Evolutionary conservation across 2,888 invertebrate genomes (phyloP).

Genomic region (Drosophila trichaetosa): DNA sequence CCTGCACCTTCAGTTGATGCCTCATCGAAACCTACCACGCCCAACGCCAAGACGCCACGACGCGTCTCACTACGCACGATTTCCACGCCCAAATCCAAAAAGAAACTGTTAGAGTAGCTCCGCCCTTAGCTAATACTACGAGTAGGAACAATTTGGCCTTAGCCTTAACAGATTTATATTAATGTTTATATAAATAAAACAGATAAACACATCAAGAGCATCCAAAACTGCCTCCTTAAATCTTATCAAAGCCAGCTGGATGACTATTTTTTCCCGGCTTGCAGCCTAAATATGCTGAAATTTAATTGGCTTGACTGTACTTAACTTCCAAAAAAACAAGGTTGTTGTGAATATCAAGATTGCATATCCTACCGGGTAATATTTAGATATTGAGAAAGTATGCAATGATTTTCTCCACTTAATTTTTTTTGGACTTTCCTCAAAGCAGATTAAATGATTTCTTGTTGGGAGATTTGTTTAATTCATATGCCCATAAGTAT

Average conservation of each 20-base stretch:
- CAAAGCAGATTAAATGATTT: not conserved
- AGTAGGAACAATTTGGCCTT: constrained; percentile 22
- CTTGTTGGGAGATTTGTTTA: not conserved
- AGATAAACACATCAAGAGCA: not conserved
- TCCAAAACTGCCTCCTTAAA: not conserved
- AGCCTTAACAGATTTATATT: constrained; percentile 43
- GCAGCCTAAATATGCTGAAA: not conserved
- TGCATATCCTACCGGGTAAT: not conserved
- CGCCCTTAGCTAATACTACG: constrained; percentile 21
- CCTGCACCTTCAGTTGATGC: constrained; percentile 14
- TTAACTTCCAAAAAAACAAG: not conserved
- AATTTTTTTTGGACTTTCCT: not conserved
- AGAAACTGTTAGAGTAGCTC: constrained; percentile 84
- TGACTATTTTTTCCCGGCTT: not conserved
- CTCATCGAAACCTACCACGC: constrained; percentile 68
- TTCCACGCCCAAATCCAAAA: constrained; percentile 91
- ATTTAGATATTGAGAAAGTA: not conserved
- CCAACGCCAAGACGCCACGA: constrained; percentile 87
- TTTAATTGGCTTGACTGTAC: not conserved
- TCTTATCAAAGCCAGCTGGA: not conserved
- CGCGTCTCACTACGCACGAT: constrained; percentile 91
- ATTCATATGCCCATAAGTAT: not conserved
- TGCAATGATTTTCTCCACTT: not conserved
- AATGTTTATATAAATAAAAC: constrained; percentile 45
- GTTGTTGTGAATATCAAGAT: not conserved